Percentiles rank a stretch among this genome's conserved stretches.
Conservation (phyloP, 2,797 vertebrate species). For the Florisuga fusca region DNA sequence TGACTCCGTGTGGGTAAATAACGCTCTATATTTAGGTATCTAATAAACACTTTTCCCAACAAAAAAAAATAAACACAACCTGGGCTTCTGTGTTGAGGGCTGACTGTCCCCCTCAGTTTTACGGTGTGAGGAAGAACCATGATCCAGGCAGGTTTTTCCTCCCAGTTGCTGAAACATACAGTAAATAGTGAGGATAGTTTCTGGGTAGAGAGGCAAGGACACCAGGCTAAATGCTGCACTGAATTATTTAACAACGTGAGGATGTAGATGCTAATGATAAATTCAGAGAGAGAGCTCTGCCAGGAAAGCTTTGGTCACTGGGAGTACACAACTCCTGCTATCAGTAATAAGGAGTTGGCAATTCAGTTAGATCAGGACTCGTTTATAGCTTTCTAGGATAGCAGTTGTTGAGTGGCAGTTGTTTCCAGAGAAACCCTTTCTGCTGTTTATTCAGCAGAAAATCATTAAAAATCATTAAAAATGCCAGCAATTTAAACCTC, state of each 20-base stretch:
- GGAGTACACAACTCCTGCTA: not conserved
- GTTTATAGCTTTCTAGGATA: not conserved
- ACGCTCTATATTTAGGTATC: slow-evolving; percentile 58
- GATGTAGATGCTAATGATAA: slow-evolving; percentile 81
- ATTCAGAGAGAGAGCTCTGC: slow-evolving; percentile 68
- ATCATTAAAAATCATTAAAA: not conserved
- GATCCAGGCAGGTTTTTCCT: slow-evolving; percentile 13
- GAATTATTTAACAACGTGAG: slow-evolving; percentile 83
- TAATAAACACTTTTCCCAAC: slow-evolving; percentile 41
- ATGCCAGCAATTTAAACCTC: not conserved
- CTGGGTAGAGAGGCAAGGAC: slow-evolving; percentile 68
- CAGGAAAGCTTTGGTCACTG: slow-evolving; percentile 68
- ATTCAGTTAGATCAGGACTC: not conserved
- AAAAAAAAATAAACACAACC: not conserved
- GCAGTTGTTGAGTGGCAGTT: not conserved
- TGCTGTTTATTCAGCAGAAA: not conserved
- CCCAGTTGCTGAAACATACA: slow-evolving; percentile 29
- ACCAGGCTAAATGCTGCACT: slow-evolving; percentile 76
- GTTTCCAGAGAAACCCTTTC: not conserved
- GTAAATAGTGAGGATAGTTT: slow-evolving; percentile 44
- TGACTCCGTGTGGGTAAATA: slow-evolving; percentile 65
- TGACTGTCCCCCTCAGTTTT: not conserved
- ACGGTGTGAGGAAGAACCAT: not conserved
- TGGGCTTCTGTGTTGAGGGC: not conserved
- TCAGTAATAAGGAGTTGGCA: not conserved